Evolutionary conservation across 2,797 vertebrate species (phyloP).

Genomic region (Leucoraja ocellata): DNA sequence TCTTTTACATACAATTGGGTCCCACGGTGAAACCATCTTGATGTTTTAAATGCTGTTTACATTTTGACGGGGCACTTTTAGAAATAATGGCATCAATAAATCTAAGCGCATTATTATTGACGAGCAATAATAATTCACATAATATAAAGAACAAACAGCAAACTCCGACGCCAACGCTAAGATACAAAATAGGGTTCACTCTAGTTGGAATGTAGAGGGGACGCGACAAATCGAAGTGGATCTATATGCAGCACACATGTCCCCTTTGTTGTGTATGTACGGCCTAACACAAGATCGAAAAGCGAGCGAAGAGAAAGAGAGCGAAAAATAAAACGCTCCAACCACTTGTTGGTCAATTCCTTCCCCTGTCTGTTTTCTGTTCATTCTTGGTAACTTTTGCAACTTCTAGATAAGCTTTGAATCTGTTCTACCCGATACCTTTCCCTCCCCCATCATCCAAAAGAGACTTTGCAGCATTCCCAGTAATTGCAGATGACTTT

Average conservation of each 20-base stretch:
- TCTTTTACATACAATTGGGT: background rate
- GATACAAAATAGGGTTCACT: background rate
- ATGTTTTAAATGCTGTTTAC: background rate
- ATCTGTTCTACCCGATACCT: background rate
- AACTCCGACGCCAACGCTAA: background rate
- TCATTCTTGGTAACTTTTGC: background rate
- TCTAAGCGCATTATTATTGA: background rate
- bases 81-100: background rate
- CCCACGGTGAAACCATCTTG: background rate
- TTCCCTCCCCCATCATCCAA: background rate
- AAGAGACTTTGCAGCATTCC: background rate
- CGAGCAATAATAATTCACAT: background rate
- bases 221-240: background rate
- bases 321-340: background rate
- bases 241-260: background rate
- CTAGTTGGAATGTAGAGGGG: background rate
- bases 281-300: background rate
- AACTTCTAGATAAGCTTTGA: background rate
- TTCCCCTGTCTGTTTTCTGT: background rate
- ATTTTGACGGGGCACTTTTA: background rate
- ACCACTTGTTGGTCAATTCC: conserved; percentile 5
- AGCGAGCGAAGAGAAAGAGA: background rate
- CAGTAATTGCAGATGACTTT: background rate
- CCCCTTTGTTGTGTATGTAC: background rate
- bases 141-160: background rate